A percentile compares a stretch with the other conserved stretches of the same genome.
phyloP scores from a whole-genome alignment of 2,113 vertebrate species.

The Rhea americana region DNA sequence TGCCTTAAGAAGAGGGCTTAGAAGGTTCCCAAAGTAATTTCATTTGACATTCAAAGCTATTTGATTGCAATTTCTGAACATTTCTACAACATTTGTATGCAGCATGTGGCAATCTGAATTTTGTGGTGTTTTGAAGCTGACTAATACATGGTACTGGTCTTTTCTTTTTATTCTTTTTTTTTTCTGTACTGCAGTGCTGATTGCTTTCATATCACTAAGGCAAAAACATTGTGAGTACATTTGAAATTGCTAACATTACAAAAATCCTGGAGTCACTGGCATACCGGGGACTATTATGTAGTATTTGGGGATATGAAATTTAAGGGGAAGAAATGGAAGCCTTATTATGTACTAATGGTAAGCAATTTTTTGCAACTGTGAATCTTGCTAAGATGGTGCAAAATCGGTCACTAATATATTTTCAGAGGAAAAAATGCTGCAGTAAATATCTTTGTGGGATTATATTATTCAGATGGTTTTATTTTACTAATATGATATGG shows the following conservation, averaged over 20 bases:
- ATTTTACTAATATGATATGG: background rate
- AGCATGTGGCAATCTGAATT: conserved; percentile 46
- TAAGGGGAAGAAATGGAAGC: background rate
- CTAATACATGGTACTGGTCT: conserved; percentile 18
- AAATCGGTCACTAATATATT: background rate
- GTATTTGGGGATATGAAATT: conserved; percentile 15
- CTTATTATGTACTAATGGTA: background rate
- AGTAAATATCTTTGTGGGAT: background rate
- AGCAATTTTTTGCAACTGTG: background rate
- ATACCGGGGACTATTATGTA: conserved; percentile 27
- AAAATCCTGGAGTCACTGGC: conserved; percentile 8
- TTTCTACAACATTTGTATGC: conserved; percentile 64
- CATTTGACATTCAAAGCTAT: conserved; percentile 73
- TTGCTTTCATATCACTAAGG: conserved; percentile 52
- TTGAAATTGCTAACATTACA: conserved; percentile 45
- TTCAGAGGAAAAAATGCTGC: conserved; percentile 17
- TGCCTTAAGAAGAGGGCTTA: conserved; percentile 71
- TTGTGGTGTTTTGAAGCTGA: conserved; percentile 36
- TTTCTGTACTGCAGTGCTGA: conserved; percentile 18
- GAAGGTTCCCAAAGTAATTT: conserved; percentile 71
- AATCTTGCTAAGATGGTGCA: background rate
- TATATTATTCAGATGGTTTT: background rate
- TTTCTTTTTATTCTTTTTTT: conserved; percentile 4
- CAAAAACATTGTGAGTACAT: conserved; percentile 36
- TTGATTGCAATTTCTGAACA: conserved; percentile 57